A percentile compares a stretch with the other conserved stretches of the same genome.
Evolutionary conservation across 2,888 invertebrate species (phyloP).

Genomic region (Parascotia fuliginaria): DNA sequence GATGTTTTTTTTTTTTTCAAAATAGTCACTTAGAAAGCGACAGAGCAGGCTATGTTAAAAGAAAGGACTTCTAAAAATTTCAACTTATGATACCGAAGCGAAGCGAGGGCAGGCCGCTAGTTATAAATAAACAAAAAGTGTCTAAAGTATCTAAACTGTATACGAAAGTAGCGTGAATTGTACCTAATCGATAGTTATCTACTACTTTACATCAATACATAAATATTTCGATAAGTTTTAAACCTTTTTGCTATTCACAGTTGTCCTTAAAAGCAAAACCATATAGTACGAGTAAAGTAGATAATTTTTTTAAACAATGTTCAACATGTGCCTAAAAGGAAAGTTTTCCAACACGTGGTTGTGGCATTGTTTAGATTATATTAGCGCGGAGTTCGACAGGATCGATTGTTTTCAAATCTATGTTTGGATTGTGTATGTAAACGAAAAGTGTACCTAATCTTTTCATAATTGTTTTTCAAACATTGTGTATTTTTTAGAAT

Average conservation of each 20-base stretch:
- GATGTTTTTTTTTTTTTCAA: too few species aligned
- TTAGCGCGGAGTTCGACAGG: constrained; percentile 14
- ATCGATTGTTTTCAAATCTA: constrained; percentile 6
- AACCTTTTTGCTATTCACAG: constrained; percentile 12
- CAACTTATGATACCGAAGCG: too few species aligned
- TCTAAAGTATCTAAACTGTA: too few species aligned
- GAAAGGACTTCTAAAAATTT: too few species aligned
- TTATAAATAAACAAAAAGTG: too few species aligned
- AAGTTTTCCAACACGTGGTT: constrained; percentile 24
- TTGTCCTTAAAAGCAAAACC: constrained; percentile 8
- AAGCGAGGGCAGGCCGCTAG: too few species aligned
- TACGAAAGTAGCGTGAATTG: too few species aligned
- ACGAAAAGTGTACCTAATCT: not conserved
- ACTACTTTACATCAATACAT: too few species aligned
- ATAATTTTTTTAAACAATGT: constrained; percentile 19
- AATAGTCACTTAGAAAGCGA: too few species aligned
- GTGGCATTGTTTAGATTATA: constrained; percentile 27
- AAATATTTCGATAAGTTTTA: not conserved
- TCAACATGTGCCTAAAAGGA: constrained; percentile 27
- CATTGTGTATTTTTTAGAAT: too few species aligned
- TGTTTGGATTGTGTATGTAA: not conserved
- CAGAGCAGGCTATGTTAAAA: too few species aligned
- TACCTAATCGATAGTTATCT: too few species aligned
- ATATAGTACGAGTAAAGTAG: constrained; percentile 10
- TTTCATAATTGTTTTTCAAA: not conserved